Percentiles rank a stretch among this genome's conserved stretches.
These are phyloP conservation scores for Nymphicus hollandicus DNA, from an alignment of 2,113 vertebrate species.

Conservation along the genomic window DNA sequence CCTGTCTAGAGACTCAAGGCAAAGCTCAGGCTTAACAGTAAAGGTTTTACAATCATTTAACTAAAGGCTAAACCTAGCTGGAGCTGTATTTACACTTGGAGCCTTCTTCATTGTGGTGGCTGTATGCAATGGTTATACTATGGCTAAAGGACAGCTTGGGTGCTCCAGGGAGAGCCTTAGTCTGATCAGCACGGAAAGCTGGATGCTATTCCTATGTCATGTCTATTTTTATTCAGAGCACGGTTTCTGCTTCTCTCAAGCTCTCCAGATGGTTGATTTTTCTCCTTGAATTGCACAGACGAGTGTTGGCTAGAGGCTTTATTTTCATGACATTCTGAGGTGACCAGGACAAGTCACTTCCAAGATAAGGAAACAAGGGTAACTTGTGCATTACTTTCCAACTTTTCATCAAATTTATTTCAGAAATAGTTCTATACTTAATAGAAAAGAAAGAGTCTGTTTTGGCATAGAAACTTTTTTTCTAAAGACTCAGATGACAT, in stretches of 20 bases:
- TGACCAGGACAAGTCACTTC: neutral
- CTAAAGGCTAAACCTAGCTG: neutral
- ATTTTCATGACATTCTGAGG: neutral
- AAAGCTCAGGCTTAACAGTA: neutral
- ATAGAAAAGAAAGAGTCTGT: neutral
- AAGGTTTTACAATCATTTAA: neutral
- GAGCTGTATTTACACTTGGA: neutral
- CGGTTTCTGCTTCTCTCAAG: neutral
- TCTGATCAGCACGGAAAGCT: neutral
- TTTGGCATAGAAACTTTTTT: neutral
- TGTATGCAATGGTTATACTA: neutral
- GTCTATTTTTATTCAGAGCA: neutral
- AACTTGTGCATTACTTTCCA: neutral
- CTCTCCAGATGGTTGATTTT: neutral
- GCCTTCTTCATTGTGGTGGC: neutral
- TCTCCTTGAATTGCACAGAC: neutral
- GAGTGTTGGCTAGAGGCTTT: neutral
- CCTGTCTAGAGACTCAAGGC: neutral
- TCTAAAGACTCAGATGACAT: neutral
- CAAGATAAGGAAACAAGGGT: neutral
- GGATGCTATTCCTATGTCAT: neutral
- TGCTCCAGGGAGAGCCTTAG: neutral
- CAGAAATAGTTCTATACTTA: neutral
- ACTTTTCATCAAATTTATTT: neutral
- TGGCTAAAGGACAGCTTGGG: neutral